Conservation (phyloP, 2,113 vertebrate species). For the Scophthalmus maximus region DNA sequence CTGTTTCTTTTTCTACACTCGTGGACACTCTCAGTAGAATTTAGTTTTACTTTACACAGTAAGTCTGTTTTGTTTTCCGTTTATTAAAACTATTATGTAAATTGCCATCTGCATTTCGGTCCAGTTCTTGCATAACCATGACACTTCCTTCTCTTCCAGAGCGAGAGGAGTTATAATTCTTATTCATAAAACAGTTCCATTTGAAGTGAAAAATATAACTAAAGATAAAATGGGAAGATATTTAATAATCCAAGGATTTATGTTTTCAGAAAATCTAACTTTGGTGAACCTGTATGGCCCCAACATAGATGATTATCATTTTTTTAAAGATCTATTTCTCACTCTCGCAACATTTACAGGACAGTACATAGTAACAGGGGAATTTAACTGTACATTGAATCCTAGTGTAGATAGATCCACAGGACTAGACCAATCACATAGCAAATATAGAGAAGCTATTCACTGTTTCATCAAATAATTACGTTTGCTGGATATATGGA, state of each 20-base stretch:
- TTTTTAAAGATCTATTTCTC: slow-evolving; percentile 3
- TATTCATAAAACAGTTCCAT: background rate
- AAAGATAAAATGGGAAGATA: slow-evolving; percentile 5
- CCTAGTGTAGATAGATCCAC: background rate
- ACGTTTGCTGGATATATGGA: background rate
- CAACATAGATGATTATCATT: background rate
- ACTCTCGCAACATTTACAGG: background rate
- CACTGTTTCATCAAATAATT: background rate
- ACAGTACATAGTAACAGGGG: background rate
- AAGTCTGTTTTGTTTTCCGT: no score
- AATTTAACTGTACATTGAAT: background rate
- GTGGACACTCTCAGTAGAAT: no score
- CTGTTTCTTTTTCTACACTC: no score
- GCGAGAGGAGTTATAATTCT: background rate
- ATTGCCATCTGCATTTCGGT: no score
- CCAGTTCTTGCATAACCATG: no score
- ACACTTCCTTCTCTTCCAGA: background rate
- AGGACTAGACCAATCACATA: background rate
- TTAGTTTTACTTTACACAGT: no score
- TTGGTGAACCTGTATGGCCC: slow-evolving; percentile 1
- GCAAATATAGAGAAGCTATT: background rate
- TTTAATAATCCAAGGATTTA: background rate
- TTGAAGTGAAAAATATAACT: background rate
- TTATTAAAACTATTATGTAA: no score
- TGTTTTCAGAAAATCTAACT: background rate